These are phyloP conservation scores for Cybosia mesomella DNA, from an alignment of 2,888 invertebrate genomes.

Conservation along the genomic window DNA sequence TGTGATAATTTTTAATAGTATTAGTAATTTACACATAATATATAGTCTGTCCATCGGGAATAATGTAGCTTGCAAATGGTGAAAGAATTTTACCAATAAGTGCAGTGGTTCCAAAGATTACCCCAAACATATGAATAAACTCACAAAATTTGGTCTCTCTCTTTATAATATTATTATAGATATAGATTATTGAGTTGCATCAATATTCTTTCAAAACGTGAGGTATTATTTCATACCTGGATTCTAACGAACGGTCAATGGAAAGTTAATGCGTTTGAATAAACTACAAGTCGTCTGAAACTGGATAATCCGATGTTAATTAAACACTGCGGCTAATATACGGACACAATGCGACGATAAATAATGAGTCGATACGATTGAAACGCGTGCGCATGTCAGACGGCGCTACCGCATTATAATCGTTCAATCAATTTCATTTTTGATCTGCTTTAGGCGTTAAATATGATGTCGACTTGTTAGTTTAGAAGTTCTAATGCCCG, in stretches of 20 bases:
- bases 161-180: too few relatives aligned
- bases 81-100: too few relatives aligned
- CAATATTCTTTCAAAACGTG: too few relatives aligned
- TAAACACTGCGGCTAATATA: constrained; percentile 54
- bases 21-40: too few relatives aligned
- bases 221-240: not conserved
- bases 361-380: constrained; percentile 63
- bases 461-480: not conserved
- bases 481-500: not conserved
- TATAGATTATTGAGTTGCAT: too few relatives aligned
- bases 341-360: constrained; percentile 66
- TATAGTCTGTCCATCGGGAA: too few relatives aligned
- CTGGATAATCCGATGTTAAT: constrained; percentile 47
- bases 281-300: not conserved
- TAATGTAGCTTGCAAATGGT: too few relatives aligned
- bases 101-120: too few relatives aligned
- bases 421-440: not conserved
- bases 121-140: too few relatives aligned
- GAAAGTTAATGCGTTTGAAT: not conserved
- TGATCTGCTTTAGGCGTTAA: not conserved
- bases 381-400: constrained; percentile 58
- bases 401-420: constrained; percentile 41
- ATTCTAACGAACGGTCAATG: not conserved
- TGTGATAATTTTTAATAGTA: too few relatives aligned
- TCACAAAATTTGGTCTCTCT: too few relatives aligned